Evolutionary conservation across 1,140 invertebrate genomes (phyloP), one percentile per base, ranked within the genome.

Genomic region (Rhyzopertha dominica): DNA sequence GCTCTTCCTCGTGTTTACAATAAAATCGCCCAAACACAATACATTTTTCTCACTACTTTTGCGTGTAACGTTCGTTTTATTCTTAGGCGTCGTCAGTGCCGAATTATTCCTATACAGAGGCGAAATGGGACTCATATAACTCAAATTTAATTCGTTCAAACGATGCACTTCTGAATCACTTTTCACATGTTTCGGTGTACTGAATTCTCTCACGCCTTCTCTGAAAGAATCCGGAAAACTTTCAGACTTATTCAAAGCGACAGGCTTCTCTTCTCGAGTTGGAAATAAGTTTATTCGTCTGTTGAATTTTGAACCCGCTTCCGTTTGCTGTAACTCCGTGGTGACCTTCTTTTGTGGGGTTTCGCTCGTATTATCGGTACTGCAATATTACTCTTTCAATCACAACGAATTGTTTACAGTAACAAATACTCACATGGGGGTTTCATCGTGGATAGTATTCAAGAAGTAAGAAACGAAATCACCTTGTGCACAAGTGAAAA

Each of bases 381-480:
- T 52, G 26, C 28, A 37, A 3, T 20, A 38, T 10, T 41, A 16
- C 16, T 30, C n/a, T n/a, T n/a, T n/a, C n/a, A 42, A 45, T 17
- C 12, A 29, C 36, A 43, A 39, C 12, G 5, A 25, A 13, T 25
- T 49, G 3, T 14, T 25, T 20, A 1, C 18, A 30, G 28, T 25
- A 28, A 51, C 49, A 25, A 22, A 40, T 24, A 51, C 29, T 43
- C 51, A 61, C 62, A 48, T 42, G 14, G 43, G 32, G n/a, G 56
- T 38, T 26, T 54, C 48, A 20, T 65, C 62, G 42, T 67, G 65
- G 5, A 67, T 39, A 32, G 49, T 63, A 51, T 67, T 67, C 4
- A 67, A 45, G 42, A 67, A 61, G 47, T 54, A 61, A 7, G 60
- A 60, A 12, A 62, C 37, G 41, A 67, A 67, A 47, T 63, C 59